Percentiles rank a stretch among this genome's conserved stretches.
These are phyloP conservation scores for Anthopleura xanthogrammica DNA, from an alignment of 92 coral and sea anemone genomes.

Conservation along the genomic window DNA sequence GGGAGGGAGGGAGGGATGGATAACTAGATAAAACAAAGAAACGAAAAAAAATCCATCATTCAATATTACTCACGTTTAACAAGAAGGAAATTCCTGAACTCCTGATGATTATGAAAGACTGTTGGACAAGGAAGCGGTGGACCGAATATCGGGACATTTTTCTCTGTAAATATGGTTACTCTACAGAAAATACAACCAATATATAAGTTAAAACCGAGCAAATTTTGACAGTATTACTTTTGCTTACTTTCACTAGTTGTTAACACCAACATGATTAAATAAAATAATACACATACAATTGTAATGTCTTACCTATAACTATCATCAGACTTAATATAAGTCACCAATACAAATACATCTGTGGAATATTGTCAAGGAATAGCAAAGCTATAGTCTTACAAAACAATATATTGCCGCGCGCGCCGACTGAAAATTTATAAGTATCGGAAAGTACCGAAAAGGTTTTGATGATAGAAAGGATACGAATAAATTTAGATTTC, in stretches of 20 bases:
- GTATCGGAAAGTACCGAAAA: neutral
- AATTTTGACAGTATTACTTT: too few species aligned
- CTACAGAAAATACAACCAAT: constrained; percentile 24
- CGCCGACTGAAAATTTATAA: neutral
- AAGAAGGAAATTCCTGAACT: constrained; percentile 90
- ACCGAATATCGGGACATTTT: constrained; percentile 94
- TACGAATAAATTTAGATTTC: constrained; percentile 96
- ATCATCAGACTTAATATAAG: constrained; percentile 70
- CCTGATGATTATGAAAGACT: constrained; percentile 78
- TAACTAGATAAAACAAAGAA: neutral
- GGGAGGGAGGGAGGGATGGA: neutral
- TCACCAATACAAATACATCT: constrained; percentile 93
- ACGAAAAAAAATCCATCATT: too few species aligned
- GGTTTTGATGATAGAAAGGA: constrained; percentile 44
- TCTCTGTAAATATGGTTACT: constrained; percentile 87
- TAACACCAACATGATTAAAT: too few species aligned
- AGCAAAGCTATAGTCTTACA: neutral
- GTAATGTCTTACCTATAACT: too few species aligned
- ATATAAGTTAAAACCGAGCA: too few species aligned
- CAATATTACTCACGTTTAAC: constrained; percentile 78
- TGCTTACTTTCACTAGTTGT: too few species aligned
- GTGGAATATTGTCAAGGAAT: constrained; percentile 11
- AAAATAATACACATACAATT: too few species aligned
- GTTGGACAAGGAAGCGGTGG: constrained; percentile 97
- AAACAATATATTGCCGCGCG: too few species aligned